A percentile compares a stretch with the other conserved stretches of the same genome.
These are phyloP conservation scores for Bhutanitis thaidina DNA, from an alignment of 2,888 invertebrate species.

Conservation along the genomic window DNA sequence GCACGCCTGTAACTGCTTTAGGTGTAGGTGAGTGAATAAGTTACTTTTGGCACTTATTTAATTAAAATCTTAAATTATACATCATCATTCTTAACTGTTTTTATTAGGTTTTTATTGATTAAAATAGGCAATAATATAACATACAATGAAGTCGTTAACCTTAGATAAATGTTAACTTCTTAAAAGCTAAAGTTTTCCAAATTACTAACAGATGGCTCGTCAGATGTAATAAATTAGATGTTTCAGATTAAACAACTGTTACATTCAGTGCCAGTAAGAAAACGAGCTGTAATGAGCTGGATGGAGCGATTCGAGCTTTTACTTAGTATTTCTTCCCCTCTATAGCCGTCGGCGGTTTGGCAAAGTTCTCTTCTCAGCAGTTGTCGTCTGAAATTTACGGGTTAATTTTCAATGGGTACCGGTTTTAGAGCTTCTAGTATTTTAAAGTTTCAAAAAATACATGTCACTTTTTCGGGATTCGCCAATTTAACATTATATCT, in stretches of 20 bases:
- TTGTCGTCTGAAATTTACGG: constrained; percentile 77
- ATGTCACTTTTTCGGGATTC: constrained; percentile 5
- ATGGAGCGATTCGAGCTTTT: constrained; percentile 48
- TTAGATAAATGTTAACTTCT: not conserved
- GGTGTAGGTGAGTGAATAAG: no score
- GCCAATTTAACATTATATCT: constrained; percentile 2
- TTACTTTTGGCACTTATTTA: no score
- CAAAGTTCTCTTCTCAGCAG: constrained; percentile 72
- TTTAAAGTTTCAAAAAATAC: constrained; percentile 48
- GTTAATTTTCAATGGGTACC: constrained; percentile 73
- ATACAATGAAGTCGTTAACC: no score
- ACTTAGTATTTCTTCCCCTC: constrained; percentile 41
- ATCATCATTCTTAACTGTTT: no score
- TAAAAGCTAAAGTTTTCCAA: constrained; percentile 11
- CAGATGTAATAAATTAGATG: constrained; percentile 22
- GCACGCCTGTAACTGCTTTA: no score
- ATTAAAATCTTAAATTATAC: no score
- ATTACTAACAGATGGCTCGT: constrained; percentile 22
- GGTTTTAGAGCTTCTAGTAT: constrained; percentile 60
- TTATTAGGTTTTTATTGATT: no score
- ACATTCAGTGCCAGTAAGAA: constrained; percentile 31
- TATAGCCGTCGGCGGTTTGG: constrained; percentile 68
- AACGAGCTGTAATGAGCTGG: constrained; percentile 55
- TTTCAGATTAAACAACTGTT: constrained; percentile 25
- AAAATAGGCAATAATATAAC: no score